Evolutionary conservation across 2,888 invertebrate genomes (phyloP), one percentile per base, ranked within the genome.

Genomic region (Leucozona laternaria): DNA sequence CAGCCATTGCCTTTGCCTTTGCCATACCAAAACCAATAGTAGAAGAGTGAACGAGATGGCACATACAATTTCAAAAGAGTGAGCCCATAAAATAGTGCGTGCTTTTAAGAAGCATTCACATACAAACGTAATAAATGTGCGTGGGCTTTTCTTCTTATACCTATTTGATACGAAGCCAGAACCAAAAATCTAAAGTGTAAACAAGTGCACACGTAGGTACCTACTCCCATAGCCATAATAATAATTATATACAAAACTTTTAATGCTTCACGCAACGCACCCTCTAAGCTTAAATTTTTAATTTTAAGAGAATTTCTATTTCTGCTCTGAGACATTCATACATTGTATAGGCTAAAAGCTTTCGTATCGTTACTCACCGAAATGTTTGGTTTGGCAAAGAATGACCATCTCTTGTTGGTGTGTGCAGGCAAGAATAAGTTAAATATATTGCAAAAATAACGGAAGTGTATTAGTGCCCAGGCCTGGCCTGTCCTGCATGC

Each of bases 51-150:
- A 84, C 84, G 81, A 82, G 85, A 64, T 66, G 57, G 40, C 58
- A 78, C 11, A 78, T 75, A 10, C 8, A 37, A 15, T 13, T 10
- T 2, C n/a, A 17, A 80, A 48, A 78, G 64, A 80, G 76, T 79
- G 79, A 82, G 80, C 75, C 75, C 85, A 86, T 72, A 80, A 78
- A 79, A 80, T 88, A 87, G 87, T 87, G 83, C 79, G 83, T 86
- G 78, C 70, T 43, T 64, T 70, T 55, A 48, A 31, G 48, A 66
- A 66, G 48, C 15, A 17, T 20, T 25, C 37, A 60, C n/a, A 37
- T 13, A 15, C 13, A 22, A 34, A 45, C 7, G 11, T 43, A 43
- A 8, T 34, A 48, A 31, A 53, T 68, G n/a, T 68, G 68, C 68
- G 68, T 68, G 68, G 68, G 68, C 45, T 66, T 68, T 68, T 50